Evolutionary conservation across 2,797 vertebrate species (phyloP).

Genomic region (Arctocebus calabarensis): DNA sequence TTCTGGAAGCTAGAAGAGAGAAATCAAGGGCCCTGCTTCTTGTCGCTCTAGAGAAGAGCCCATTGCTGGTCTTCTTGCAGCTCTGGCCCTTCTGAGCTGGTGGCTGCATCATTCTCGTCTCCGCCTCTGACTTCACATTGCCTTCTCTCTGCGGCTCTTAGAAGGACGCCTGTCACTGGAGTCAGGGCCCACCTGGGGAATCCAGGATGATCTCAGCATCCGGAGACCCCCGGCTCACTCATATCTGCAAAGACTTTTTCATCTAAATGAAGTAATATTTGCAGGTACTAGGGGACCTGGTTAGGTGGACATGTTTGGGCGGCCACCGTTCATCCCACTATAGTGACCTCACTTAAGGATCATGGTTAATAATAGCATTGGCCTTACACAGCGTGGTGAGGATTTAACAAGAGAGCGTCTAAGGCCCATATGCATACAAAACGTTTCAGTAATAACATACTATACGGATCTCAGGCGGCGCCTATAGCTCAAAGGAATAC

Average conservation of each 20-base stretch:
- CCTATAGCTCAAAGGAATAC: too few species aligned
- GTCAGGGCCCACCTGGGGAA: not conserved
- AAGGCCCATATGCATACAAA: not conserved
- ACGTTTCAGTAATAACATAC: not conserved
- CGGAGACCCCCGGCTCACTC: not conserved
- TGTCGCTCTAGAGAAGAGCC: not conserved
- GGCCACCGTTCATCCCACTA: too few species aligned
- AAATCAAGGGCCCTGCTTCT: not conserved
- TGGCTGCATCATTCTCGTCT: accelerated
- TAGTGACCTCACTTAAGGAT: not conserved
- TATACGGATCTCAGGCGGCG: not conserved
- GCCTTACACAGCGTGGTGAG: not conserved
- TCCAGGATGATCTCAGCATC: too few species aligned
- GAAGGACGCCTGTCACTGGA: not conserved
- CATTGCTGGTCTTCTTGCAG: not conserved
- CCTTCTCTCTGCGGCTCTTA: not conserved
- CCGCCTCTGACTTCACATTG: accelerated
- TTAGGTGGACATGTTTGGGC: too few species aligned
- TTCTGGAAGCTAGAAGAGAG: not conserved
- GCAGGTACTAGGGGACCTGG: not conserved
- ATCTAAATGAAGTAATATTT: not conserved
- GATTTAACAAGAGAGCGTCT: too few species aligned
- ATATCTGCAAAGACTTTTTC: not conserved
- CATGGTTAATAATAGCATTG: accelerated
- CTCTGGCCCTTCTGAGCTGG: not conserved